Conservation (phyloP, 2,113 vertebrate species). For the Collichthys lucidus region DNA sequence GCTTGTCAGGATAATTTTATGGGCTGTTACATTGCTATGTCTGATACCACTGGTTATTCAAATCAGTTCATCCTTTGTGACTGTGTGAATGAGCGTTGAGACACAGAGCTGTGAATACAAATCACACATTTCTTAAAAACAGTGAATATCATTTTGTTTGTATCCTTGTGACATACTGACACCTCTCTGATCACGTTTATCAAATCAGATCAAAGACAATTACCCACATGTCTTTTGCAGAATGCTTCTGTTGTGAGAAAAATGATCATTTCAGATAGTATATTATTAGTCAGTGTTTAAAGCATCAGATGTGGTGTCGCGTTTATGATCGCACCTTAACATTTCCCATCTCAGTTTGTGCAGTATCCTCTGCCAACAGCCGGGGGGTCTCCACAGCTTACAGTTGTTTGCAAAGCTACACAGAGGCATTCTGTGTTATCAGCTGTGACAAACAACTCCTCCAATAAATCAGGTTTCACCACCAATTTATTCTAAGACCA, state of each 20-base stretch:
- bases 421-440: not conserved
- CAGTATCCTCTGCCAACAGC: conserved; percentile 4
- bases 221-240: not conserved
- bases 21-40: conserved; percentile 27
- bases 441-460: conserved; percentile 5
- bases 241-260: not conserved
- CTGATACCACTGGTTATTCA: conserved; percentile 42
- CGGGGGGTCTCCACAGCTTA: conserved; percentile 27
- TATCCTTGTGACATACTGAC: not conserved
- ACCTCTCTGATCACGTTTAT: not conserved
- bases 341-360: not conserved
- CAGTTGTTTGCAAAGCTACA: conserved; percentile 3
- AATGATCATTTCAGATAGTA: not conserved
- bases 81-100: conserved; percentile 24
- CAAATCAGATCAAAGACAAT: not conserved
- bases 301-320: too few relatives aligned
- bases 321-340: too few relatives aligned
- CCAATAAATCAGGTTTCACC: conserved; percentile 19
- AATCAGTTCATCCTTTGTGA: conserved; percentile 45
- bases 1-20: conserved; percentile 46
- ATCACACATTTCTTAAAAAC: conserved; percentile 25
- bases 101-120: conserved; percentile 22
- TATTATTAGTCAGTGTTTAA: too few relatives aligned
- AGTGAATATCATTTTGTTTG: not conserved
- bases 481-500: conserved; percentile 9